Evolutionary conservation across 2,797 vertebrate species (phyloP), one percentile per base, ranked within the genome.

Genomic region (Adrianichthys oophorus): DNA sequence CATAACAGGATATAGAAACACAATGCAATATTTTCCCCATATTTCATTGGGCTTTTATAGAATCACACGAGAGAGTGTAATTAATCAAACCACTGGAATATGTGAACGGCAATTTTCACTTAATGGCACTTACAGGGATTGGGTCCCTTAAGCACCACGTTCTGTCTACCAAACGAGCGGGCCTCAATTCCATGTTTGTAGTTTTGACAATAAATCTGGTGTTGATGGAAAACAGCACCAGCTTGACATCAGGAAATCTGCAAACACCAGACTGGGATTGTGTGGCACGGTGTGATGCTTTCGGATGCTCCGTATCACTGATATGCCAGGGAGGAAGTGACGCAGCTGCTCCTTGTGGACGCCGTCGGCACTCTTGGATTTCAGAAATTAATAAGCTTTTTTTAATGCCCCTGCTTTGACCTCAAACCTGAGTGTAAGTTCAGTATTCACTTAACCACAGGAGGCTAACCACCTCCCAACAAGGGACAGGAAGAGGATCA

Each of bases 51-150:
- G 87, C 88, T 87, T 87, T 89, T 88, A 90, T 90, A 85, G 89
- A 88, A 90, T 88, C 89, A 89, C 90, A 89, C 85, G 88, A 88
- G 85, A 91, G 90, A 90, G 85, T 62, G 87, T 91, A 91, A 92
- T 92, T 92, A 90, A 91, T 92, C 91, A 91, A 92, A 92, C 90
- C 90, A 88, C 90, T 92, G 91, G 90, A 91, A 92, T 91, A 91
- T 91, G 91, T 89, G 90, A 91, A 90, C 82, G 86, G 86, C 90
- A 92, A 92, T 92, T 91, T 92, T 88, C 87, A 90, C 87, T 90
- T 91, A 91, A 92, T 92, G 90, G 91, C 90, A 92, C 91, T 92
- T 92, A 92, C 89, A 90, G 90, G 90, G 86, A 91, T 90, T 90
- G 91, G 87, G 90, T 92, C 90, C 90, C 91, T 89, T 90, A 92